Evolutionary conservation across 92 coral and sea anemone genomes (phyloP).

Genomic region (Palythoa grandiflora): DNA sequence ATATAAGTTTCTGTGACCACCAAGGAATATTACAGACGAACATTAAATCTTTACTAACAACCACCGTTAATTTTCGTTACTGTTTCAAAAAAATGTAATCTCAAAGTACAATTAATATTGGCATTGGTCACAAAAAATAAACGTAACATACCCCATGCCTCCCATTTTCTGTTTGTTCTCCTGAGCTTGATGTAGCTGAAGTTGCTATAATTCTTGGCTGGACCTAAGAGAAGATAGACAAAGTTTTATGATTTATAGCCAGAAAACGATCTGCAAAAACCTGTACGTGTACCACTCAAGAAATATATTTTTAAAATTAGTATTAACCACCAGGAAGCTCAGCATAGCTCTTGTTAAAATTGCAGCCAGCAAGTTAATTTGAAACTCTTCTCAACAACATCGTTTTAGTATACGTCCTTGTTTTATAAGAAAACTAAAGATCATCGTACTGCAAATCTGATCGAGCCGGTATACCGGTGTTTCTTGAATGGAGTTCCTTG

Average conservation of each 20-base stretch:
- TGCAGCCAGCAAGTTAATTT: background rate
- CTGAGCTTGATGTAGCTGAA: slow-evolving; percentile 32
- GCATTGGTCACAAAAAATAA: background rate
- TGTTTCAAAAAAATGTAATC: no score
- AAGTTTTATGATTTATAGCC: background rate
- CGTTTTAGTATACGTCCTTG: background rate
- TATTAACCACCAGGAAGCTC: no score
- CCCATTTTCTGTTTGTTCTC: slow-evolving; percentile 47
- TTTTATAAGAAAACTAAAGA: background rate
- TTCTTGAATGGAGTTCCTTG: background rate
- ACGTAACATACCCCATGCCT: slow-evolving; percentile 16
- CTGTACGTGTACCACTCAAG: no score
- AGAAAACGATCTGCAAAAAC: background rate
- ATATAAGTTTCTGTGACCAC: no score
- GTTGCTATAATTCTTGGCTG: slow-evolving; percentile 36
- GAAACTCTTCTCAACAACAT: background rate
- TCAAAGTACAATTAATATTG: background rate
- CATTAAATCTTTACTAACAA: background rate
- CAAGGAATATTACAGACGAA: no score
- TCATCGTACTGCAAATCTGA: background rate
- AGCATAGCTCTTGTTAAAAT: background rate
- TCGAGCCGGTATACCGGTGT: background rate
- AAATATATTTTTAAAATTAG: no score
- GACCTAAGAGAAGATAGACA: slow-evolving; percentile 1
- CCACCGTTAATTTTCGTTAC: no score